Evolutionary conservation across 2,797 vertebrate genomes (phyloP).

Genomic region (Anguilla anguilla): DNA sequence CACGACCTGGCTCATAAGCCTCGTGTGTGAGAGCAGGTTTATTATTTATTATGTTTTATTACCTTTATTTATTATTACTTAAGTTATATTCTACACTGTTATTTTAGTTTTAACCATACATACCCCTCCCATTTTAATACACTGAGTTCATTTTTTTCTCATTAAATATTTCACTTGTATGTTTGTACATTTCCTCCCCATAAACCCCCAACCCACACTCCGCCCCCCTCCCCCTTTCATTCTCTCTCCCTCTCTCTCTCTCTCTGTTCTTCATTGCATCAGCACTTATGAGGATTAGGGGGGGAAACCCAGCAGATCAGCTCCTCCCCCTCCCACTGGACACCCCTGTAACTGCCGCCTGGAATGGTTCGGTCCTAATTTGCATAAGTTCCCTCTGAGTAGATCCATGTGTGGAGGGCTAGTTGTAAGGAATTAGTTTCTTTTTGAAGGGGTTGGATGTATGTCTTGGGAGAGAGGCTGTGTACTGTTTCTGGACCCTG

Average conservation of each 20-base stretch:
- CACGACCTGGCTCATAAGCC: slow-evolving; percentile 47
- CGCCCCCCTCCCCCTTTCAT: not conserved
- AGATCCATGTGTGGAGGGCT: slow-evolving; percentile 80
- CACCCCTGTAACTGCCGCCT: slow-evolving; percentile 60
- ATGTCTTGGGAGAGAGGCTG: slow-evolving; percentile 67
- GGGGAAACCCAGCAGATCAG: slow-evolving; percentile 48
- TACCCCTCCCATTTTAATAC: slow-evolving; percentile 32
- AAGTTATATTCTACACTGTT: not conserved
- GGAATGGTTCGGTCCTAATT: slow-evolving; percentile 90
- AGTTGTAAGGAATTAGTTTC: slow-evolving; percentile 66
- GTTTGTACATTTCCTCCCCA: not conserved
- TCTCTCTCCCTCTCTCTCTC: slow-evolving; percentile 13
- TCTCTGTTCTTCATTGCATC: slow-evolving; percentile 24
- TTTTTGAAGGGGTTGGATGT: slow-evolving; percentile 60
- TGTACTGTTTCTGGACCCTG: slow-evolving; percentile 61
- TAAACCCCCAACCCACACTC: not conserved
- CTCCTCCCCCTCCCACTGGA: slow-evolving; percentile 54
- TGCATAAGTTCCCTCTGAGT: slow-evolving; percentile 91
- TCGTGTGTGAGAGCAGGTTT: slow-evolving; percentile 28
- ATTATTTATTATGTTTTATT: not conserved
- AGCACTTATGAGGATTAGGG: slow-evolving; percentile 35
- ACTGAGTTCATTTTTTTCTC: slow-evolving; percentile 10
- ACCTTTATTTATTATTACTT: slow-evolving; percentile 18
- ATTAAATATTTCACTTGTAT: slow-evolving; percentile 4
- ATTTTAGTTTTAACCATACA: slow-evolving; percentile 39